phyloP scores from a whole-genome alignment of 30 jellyfish, hydroid and myxozoan genomes.

The Sanderia malayensis region DNA sequence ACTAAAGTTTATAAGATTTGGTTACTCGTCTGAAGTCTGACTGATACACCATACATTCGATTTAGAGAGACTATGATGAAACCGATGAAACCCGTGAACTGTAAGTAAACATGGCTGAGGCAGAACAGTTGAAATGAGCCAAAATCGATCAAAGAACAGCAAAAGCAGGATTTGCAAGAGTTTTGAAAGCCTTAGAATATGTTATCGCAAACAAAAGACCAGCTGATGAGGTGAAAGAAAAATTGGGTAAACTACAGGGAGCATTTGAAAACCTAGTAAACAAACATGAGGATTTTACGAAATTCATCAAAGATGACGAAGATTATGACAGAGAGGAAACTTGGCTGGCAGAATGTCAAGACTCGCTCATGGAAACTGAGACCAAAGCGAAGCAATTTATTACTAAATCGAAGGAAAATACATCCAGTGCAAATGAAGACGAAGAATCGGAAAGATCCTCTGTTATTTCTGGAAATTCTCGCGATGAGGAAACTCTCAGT shows the following conservation, averaged over 20 bases:
- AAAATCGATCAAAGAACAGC: slow-evolving; percentile 49
- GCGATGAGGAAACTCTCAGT: slow-evolving; percentile 14
- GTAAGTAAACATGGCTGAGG: slow-evolving; percentile 16
- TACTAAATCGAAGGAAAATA: slow-evolving; percentile 26
- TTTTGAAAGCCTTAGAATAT: slow-evolving; percentile 20
- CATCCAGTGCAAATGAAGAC: slow-evolving; percentile 13
- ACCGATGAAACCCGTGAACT: background rate
- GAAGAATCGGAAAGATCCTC: slow-evolving; percentile 20
- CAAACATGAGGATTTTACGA: slow-evolving; percentile 58
- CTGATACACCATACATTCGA: background rate
- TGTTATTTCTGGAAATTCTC: slow-evolving; percentile 8
- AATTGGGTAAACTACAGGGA: slow-evolving; percentile 36
- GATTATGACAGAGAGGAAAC: slow-evolving; percentile 48
- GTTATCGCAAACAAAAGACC: slow-evolving; percentile 40
- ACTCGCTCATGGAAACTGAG: slow-evolving; percentile 35
- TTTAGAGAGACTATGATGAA: background rate
- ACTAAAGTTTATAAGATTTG: background rate
- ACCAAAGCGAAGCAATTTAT: slow-evolving; percentile 51
- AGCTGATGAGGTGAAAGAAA: slow-evolving; percentile 42
- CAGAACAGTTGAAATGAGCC: slow-evolving; percentile 27
- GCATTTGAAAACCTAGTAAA: slow-evolving; percentile 45
- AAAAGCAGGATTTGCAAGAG: slow-evolving; percentile 44
- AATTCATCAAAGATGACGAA: slow-evolving; percentile 34
- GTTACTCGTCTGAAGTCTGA: background rate
- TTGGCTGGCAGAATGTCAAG: slow-evolving; percentile 54